Evolutionary conservation across 2,113 vertebrate species (phyloP), one percentile per base, ranked within the genome.

Genomic region (Platysteira castanea): DNA sequence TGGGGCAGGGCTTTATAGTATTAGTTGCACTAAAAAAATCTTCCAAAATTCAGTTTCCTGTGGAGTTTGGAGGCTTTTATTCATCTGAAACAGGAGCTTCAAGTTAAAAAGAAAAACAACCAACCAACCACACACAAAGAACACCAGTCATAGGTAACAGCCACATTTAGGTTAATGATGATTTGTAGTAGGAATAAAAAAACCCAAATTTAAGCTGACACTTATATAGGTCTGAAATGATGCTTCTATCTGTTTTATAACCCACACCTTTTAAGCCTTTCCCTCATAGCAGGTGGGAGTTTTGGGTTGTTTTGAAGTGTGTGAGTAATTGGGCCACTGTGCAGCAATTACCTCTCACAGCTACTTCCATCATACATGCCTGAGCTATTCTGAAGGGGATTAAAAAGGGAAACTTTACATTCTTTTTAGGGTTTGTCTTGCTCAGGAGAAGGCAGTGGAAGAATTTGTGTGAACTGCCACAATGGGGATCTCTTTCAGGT

Each of bases 311-410:
- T 95, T 90, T 94, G 85, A 88, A 92, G 56, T 64, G 1, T 50
- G n/a, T 74, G 67, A 89, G 74, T 87, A 95, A 95, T 46, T 90
- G 75, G 79, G 85, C 56, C 44, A 59, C 79, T 74, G 82, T 76
- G 90, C 93, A 92, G 79, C 61, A 90, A 64, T 89, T 92, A 56
- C 61, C 74, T 96, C 60, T 81, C 75, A 59, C 54, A 80, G 75
- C 75, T 68, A n/a, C 42, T 86, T 67, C 73, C 60, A 68, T 75
- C 69, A 56, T 22, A 47, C 33, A 14, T 44, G 33, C n/a, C 47
- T 68, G 49, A 89, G 69, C 44, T 78, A 13, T 92, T 95, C 49
- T 71, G 65, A 42, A 82, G 42, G 27, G 15, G 17, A 89, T 92
- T 78, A 71, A 92, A 96, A 87, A 70, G 37, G 35, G 23, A 87